These are phyloP conservation scores for Nyctereutes procyonoides DNA, from an alignment of 2,113 vertebrate genomes.

Conservation along the genomic window DNA sequence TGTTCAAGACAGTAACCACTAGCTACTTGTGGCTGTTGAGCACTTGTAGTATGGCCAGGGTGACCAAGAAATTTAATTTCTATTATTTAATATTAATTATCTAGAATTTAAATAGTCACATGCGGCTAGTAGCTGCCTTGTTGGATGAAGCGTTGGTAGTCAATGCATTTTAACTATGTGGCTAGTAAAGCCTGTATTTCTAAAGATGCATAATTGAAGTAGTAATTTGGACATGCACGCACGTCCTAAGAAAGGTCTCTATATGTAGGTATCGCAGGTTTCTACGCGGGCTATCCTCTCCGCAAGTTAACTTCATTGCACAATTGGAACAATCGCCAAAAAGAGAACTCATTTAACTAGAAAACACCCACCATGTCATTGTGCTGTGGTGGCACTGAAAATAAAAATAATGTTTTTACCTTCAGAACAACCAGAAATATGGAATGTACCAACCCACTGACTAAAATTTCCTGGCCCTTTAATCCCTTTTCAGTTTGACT, in stretches of 20 bases:
- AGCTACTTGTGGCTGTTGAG: background rate
- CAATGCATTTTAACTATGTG: background rate
- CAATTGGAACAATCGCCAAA: background rate
- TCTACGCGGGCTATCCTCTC: background rate
- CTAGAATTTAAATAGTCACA: slow-evolving; percentile 13
- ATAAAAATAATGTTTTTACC: background rate
- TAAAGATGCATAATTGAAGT: background rate
- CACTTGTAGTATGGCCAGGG: background rate
- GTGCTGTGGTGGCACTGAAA: background rate
- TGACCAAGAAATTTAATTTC: background rate
- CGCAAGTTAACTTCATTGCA: background rate
- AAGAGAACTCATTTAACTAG: background rate
- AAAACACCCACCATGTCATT: background rate
- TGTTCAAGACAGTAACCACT: background rate
- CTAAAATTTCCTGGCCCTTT: background rate
- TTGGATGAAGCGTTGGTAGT: background rate
- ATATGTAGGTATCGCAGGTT: background rate
- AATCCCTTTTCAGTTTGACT: slow-evolving; percentile 18
- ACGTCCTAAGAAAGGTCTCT: background rate
- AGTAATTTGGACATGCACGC: background rate
- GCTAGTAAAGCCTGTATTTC: background rate
- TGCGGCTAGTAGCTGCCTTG: background rate
- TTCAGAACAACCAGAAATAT: background rate
- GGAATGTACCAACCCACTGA: background rate
- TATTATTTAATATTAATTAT: background rate